A percentile compares a stretch with the other conserved stretches of the same genome.
Conservation (phyloP, 2,113 vertebrate genomes). For the Heterochromis multidens region DNA sequence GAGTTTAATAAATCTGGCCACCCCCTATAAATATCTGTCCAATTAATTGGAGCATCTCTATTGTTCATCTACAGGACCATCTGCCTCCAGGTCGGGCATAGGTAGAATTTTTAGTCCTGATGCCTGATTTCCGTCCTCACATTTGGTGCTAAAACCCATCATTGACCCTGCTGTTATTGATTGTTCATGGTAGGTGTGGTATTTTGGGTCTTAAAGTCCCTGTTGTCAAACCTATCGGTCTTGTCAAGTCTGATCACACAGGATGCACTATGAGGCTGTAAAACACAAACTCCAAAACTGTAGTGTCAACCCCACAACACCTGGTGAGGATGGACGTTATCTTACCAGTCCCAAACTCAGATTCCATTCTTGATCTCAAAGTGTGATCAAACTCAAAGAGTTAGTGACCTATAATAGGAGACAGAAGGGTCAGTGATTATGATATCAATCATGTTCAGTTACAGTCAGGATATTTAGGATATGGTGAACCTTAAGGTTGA, state of each 20-base stretch:
- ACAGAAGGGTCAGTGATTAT: not conserved
- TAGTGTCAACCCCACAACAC: not conserved
- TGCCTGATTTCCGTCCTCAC: constrained; percentile 1
- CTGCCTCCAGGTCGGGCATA: not conserved
- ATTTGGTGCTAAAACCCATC: constrained; percentile 23
- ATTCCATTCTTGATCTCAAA: not conserved
- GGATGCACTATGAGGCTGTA: not conserved
- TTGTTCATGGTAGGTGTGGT: not conserved
- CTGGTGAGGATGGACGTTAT: too few relatives aligned
- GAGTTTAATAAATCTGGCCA: not conserved
- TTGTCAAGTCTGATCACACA: not conserved
- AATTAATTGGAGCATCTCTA: not conserved
- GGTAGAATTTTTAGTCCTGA: not conserved
- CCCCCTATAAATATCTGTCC: not conserved
- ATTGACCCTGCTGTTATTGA: not conserved
- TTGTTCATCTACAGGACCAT: not conserved
- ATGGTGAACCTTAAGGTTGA: not conserved
- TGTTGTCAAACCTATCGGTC: not conserved
- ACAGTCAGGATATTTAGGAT: not conserved
- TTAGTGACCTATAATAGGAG: not conserved
- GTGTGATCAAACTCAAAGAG: not conserved
- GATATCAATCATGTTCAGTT: not conserved
- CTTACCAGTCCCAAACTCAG: too few relatives aligned
- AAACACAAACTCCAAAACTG: not conserved
- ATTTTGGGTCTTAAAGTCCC: not conserved